phyloP scores from a whole-genome alignment of 2,113 vertebrate species.

The Crotalus helleri region DNA sequence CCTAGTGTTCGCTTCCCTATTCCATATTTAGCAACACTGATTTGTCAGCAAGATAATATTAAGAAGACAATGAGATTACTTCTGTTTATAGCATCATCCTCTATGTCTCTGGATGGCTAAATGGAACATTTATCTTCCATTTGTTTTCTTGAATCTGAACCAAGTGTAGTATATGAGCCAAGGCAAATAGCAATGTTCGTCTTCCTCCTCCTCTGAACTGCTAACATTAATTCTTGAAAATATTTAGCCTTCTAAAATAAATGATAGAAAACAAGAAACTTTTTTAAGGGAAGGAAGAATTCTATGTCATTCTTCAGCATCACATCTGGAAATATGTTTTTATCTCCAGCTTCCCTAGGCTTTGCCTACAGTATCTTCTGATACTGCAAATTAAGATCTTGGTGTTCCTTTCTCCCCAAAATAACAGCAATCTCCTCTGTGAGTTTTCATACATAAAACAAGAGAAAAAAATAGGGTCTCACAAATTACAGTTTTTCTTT shows the following conservation, averaged over 20 bases:
- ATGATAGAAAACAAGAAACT: neutral
- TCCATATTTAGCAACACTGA: conserved; percentile 50
- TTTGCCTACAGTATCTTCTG: neutral
- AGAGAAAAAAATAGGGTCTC: neutral
- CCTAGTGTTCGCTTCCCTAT: conserved; percentile 23
- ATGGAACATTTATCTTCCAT: neutral
- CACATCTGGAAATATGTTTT: neutral
- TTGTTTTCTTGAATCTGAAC: neutral
- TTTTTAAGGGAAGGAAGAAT: neutral
- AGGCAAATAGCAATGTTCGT: neutral
- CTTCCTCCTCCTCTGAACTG: neutral
- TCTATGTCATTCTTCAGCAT: neutral
- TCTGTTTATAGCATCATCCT: conserved; percentile 45
- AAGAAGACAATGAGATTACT: conserved; percentile 55
- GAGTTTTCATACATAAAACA: neutral
- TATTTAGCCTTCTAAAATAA: neutral
- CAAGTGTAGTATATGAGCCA: neutral
- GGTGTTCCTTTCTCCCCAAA: neutral
- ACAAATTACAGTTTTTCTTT: neutral
- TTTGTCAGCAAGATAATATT: conserved; percentile 55
- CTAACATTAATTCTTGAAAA: neutral
- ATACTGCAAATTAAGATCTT: neutral
- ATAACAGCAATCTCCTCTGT: neutral
- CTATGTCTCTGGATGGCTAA: conserved; percentile 5
- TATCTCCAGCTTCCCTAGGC: neutral